Evolutionary conservation across 2,113 vertebrate genomes (phyloP), one percentile per base, ranked within the genome.

Genomic region (Chlamydotis undulata): DNA sequence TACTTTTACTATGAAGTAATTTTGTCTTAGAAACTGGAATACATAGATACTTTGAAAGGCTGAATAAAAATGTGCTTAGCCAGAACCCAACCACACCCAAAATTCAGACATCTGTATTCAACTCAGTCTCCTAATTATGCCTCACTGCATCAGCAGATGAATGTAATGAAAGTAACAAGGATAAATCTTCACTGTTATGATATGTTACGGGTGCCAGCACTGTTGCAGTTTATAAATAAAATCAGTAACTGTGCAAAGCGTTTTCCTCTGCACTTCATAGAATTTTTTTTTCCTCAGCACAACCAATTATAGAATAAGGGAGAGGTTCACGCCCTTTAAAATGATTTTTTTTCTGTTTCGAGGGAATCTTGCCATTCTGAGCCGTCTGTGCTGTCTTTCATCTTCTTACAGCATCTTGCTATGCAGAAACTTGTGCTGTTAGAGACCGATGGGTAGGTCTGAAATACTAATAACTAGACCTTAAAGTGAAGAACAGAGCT

Each of bases 121-220:
- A 94, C 90, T 93, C 49, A 5, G 2, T 83, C 28, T 94, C 73
- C 39, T 94, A 91, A 94, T 96, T 91, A 93, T 93, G 69, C 47
- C 57, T 96, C 61, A 68, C 50, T 96, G 47, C 87, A 74, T 85
- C 57, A 94, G 59, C 79, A 95, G 87, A 74, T 80, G 45, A 94
- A 69, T 86, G 37, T 94, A 76, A 70, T 89, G 70, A 91, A 92
- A 76, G 79, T 92, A 86, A 83, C 60, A 61, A 23, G 28, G 26
- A 77, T 95, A 71, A 80, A 76, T 94, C 73, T 94, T 93, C 87
- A 71, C 75, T 94, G 57, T 89, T 87, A 31, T 1, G 19, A 7
- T 77, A 41, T 9, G 13, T 78, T 92, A 64, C 0, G 0, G 10
- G 18, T 87, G 61, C 39, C 33, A 39, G 56, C 50, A 43, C 1